Evolutionary conservation across 2,888 invertebrate species (phyloP), one percentile per base, ranked within the genome.

Genomic region (Urechis unicinctus): DNA sequence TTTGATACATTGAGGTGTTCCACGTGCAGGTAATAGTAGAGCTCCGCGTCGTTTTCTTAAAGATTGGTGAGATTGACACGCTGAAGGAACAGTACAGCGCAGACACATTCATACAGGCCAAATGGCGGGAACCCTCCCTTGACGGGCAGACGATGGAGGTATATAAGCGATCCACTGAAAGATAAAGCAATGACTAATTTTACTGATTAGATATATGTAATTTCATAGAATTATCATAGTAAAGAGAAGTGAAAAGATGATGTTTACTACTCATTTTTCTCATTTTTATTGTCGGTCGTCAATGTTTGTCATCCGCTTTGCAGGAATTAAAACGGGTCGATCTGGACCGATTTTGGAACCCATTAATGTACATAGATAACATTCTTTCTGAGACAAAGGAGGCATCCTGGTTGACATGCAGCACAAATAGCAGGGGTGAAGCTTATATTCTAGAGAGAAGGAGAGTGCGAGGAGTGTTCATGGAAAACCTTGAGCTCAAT

Each of bases 21-120:
- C 55, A 28, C 21, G n/a, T 53, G 22, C 57, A 62, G 62, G 62
- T 62, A 43, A 57, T 62, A 21, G 61, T 62, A 3, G 62, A 62
- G 47, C 55, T 62, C 21, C 49, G 63, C 13, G 63, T 63, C 4
- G 61, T 62, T 26, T 63, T 63, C 50, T 57, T 63, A 25, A 63
- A 63, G 62, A 73, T 78, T 26, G 78, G 78, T 4, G 78, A 78
- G 63, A 78, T 78, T 29, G 77, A 77, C 60, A 78, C 78, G 2
- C 61, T 77, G n/a, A 77, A 77, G 61, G 77, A 78, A 62, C 75
- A 77, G 59, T 78, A 73, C 62, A 72, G 70, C 24, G 78, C 77
- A 44, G 78, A 78, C 61, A 74, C 75, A 41, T 71, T 77, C 29
- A 72, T 78, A 17, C 70, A 75, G 62, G 75, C 76, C 25, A 75